A percentile compares a stretch with the other conserved stretches of the same genome.
phyloP scores from a whole-genome alignment of 2,797 vertebrate genomes.

The Cyprinodon diabolis region DNA sequence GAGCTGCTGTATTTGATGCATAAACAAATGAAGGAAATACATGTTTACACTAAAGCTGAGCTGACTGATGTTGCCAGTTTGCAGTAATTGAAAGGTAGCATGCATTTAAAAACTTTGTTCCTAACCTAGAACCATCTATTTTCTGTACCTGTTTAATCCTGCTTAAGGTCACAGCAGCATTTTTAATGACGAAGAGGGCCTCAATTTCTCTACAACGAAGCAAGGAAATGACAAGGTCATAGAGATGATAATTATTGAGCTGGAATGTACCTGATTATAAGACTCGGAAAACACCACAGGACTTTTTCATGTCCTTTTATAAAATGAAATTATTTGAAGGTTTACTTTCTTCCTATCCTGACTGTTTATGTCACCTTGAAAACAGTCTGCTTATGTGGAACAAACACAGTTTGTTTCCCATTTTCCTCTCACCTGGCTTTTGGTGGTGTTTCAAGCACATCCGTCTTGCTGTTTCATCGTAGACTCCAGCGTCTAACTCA shows the following conservation, averaged over 20 bases:
- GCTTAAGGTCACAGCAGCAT: not conserved
- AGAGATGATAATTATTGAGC: not conserved
- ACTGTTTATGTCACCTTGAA: constrained; percentile 11
- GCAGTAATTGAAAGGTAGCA: not conserved
- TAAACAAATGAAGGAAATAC: not conserved
- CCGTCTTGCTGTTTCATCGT: constrained; percentile 1
- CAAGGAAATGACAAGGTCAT: not conserved
- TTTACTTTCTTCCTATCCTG: not conserved
- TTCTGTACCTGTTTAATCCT: not conserved
- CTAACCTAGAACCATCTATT: not conserved
- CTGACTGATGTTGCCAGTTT: not conserved
- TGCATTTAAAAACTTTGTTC: not conserved
- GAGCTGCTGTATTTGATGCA: not conserved
- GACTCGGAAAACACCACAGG: not conserved
- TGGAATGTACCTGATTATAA: too few species aligned
- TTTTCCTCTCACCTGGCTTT: constrained; percentile 6
- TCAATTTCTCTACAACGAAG: not conserved
- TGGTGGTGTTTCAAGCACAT: constrained; percentile 28
- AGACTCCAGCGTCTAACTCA: constrained; percentile 28
- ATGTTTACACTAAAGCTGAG: not conserved
- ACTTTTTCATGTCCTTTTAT: not conserved
- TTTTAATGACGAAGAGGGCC: not conserved
- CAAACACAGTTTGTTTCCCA: constrained; percentile 8
- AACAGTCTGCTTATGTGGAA: not conserved
- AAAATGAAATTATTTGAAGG: not conserved